Base-by-base conservation (phyloP, 2,888 invertebrate species). In the Meganola albula region DNA sequence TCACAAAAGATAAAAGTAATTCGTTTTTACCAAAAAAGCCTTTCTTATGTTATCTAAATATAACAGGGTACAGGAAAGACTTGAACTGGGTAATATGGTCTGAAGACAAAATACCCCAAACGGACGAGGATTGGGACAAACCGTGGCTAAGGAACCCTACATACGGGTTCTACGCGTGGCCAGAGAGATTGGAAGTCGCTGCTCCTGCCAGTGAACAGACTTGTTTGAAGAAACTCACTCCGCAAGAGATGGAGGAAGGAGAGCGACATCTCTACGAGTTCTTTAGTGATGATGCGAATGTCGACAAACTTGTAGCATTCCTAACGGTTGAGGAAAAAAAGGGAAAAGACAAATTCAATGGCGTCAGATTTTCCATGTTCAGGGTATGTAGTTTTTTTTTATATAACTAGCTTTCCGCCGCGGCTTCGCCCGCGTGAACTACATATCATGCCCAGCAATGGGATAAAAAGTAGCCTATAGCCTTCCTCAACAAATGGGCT, bases 281-380 rank as follows among this genome's bases (percentile, higher is more conserved):
- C 62, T 94, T 96, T 71, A 85, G 61, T 0, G 79, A 92, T 47
- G 73, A 89, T 7, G 80, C 84, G 0, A 93, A 92, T 63, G 79
- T 97, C 0, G 88, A 90, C 11, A 90, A 90, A 42, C 79, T 97
- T 7, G 85, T 96, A 1, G 79, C 87, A 7, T 94, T 90, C 71
- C 87, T 93, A 39, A 91, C 94, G 0, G 80, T 95, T 27, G 97
- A 97, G 62, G 96, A 95, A 58, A 93, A 93, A 67, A 96, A 96
- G 60, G 94, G 93, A 12, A 90, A 90, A 39, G 95, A 96, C 62
- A 92, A 92, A 63, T 96, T 96, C 64, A 91, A 89, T 54, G 86
- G 88, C 1, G 86, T 88, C 26, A 82, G 91, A 28, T 92, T 90
- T 70, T 77, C 88, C 7, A 71, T 96, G 36, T 94, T 95, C 63